Conservation (phyloP, 30 jellyfish, hydroid and myxozoan species). For the Haliclystus octoradiatus region DNA sequence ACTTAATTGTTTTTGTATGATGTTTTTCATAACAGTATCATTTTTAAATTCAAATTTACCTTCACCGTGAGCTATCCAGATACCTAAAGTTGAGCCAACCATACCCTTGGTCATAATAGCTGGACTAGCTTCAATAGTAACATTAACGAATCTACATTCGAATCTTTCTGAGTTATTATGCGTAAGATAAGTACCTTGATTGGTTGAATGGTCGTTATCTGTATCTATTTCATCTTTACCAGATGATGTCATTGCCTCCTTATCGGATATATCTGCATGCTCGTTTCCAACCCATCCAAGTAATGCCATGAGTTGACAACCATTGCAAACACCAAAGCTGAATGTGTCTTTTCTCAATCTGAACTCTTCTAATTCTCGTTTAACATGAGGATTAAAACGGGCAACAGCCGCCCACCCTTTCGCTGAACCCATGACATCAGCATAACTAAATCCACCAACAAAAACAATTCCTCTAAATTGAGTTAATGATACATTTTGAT, state of each 20-base stretch:
- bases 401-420: constrained; percentile 88
- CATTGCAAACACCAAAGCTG: constrained; percentile 88
- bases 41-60: constrained; percentile 49
- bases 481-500: constrained; percentile 19
- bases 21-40: constrained; percentile 3
- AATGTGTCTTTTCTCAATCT: constrained; percentile 66
- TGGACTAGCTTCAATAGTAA: constrained; percentile 47
- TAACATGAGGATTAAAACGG: constrained; percentile 39
- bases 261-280: no score
- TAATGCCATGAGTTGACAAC: constrained; percentile 83
- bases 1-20: constrained; percentile 9
- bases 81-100: constrained; percentile 69
- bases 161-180: constrained; percentile 72
- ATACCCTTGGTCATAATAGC: constrained; percentile 54
- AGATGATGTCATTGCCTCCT: no score
- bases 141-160: constrained; percentile 71
- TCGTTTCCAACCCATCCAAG: constrained; percentile 70
- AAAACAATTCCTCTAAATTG: constrained; percentile 64
- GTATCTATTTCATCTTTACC: constrained; percentile 2
- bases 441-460: constrained; percentile 90
- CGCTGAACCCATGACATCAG: constrained; percentile 90
- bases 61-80: constrained; percentile 94
- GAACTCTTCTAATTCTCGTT: constrained; percentile 49
- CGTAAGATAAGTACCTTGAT: constrained; percentile 46
- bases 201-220: neutral